A percentile compares a stretch with the other conserved stretches of the same genome.
These are phyloP conservation scores for Barypeithes pellucidus DNA, from an alignment of 2,888 invertebrate genomes.

Conservation along the genomic window DNA sequence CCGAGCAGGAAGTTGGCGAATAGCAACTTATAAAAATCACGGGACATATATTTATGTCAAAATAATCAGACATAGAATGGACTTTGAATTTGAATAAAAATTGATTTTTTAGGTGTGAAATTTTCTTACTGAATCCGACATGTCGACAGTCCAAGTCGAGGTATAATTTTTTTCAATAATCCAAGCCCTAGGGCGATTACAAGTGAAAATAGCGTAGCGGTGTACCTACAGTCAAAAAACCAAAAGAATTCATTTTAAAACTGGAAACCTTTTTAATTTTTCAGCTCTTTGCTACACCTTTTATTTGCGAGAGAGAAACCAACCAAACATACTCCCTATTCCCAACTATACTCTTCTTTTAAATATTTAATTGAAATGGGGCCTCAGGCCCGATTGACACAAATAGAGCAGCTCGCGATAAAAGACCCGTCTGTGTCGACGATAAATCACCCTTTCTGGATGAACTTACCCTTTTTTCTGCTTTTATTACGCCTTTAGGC, in stretches of 20 bases:
- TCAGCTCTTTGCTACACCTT: constrained; percentile 19
- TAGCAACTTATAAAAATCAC: too few relatives aligned
- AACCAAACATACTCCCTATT: constrained; percentile 19
- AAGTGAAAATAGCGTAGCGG: too few relatives aligned
- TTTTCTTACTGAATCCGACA: too few relatives aligned
- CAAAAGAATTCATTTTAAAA: constrained; percentile 20
- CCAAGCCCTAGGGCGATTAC: too few relatives aligned
- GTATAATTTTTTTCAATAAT: too few relatives aligned
- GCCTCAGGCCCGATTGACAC: constrained; percentile 41
- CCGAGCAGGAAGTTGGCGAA: too few relatives aligned
- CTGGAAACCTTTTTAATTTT: constrained; percentile 8
- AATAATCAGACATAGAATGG: too few relatives aligned
- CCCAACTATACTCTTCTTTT: constrained; percentile 34
- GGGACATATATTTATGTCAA: too few relatives aligned
- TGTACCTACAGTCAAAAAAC: too few relatives aligned
- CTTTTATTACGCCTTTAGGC: constrained; percentile 36
- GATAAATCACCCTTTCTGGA: constrained; percentile 41
- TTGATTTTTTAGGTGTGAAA: too few relatives aligned
- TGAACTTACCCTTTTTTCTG: constrained; percentile 35
- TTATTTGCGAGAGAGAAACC: constrained; percentile 21
- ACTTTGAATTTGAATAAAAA: too few relatives aligned
- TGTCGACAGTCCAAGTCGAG: too few relatives aligned
- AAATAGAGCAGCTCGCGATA: constrained; percentile 43
- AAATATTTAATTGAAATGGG: constrained; percentile 45
- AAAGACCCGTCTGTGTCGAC: constrained; percentile 34